These are phyloP conservation scores for Drosophila demipolita DNA, from an alignment of 2,888 invertebrate genomes.

Conservation along the genomic window DNA sequence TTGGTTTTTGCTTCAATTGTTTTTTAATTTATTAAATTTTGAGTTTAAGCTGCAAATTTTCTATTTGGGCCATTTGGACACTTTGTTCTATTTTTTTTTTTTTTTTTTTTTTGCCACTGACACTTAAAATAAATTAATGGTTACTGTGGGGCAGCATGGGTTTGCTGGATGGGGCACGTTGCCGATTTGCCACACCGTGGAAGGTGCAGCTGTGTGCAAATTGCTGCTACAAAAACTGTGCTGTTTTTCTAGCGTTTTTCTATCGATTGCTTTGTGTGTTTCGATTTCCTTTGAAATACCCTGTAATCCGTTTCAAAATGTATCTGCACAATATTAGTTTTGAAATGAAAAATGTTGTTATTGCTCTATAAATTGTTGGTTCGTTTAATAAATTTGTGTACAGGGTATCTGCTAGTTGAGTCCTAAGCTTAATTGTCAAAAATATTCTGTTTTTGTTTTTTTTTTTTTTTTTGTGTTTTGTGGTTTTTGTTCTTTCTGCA, in stretches of 20 bases:
- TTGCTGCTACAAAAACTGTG: constrained; percentile 12
- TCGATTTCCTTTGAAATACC: not conserved
- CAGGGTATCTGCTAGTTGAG: constrained; percentile 7
- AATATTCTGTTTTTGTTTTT: not conserved
- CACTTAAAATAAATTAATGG: not conserved
- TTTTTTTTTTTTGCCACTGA: not conserved
- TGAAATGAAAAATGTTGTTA: not conserved
- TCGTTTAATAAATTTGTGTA: not conserved
- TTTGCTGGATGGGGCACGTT: not conserved
- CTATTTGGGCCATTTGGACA: not conserved
- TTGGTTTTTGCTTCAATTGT: constrained; percentile 9
- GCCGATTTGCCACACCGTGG: not conserved
- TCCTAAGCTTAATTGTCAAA: too few species aligned
- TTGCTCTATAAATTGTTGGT: not conserved
- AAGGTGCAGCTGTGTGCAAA: constrained; percentile 24
- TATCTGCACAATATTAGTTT: too few species aligned
- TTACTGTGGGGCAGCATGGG: not conserved
- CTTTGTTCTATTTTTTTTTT: not conserved
- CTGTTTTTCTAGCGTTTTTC: not conserved
- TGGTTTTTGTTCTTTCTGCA: constrained; percentile 3
- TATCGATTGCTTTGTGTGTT: not conserved
- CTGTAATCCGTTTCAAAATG: not conserved
- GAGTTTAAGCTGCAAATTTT: not conserved
- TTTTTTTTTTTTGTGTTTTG: not conserved
- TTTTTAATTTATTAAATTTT: not conserved